Evolutionary conservation across 2,888 invertebrate genomes (phyloP).

Genomic region (Apamea sordens): DNA sequence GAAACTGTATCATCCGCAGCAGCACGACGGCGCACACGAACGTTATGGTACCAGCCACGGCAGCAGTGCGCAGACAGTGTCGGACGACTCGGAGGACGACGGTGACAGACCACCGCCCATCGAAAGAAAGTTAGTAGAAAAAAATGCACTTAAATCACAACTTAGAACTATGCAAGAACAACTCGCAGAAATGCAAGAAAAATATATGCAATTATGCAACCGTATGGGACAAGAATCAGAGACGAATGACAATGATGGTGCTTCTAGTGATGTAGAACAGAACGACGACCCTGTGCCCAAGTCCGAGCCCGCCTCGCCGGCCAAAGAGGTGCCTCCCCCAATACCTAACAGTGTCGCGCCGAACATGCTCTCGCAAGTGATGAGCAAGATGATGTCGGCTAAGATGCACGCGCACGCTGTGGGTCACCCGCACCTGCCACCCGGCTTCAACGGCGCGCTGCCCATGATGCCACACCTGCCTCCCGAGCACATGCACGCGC

Average conservation of each 20-base stretch:
- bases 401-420: slow-evolving; percentile 91
- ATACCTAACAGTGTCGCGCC: slow-evolving; percentile 84
- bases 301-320: slow-evolving; percentile 90
- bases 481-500: slow-evolving; percentile 89
- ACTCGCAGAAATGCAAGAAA: slow-evolving; percentile 97
- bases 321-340: slow-evolving; percentile 88
- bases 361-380: slow-evolving; percentile 91
- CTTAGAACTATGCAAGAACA: slow-evolving; percentile 96
- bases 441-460: slow-evolving; percentile 90
- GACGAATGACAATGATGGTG: slow-evolving; percentile 93
- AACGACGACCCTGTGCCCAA: slow-evolving; percentile 88
- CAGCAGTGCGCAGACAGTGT: slow-evolving; percentile 86
- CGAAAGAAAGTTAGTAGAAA: slow-evolving; percentile 95
- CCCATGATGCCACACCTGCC: slow-evolving; percentile 91
- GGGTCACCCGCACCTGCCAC: slow-evolving; percentile 90
- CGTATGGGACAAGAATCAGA: slow-evolving; percentile 95
- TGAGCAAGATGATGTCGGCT: slow-evolving; percentile 92
- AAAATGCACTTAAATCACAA: slow-evolving; percentile 96
- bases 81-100: slow-evolving; percentile 94
- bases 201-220: slow-evolving; percentile 96
- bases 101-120: slow-evolving; percentile 94
- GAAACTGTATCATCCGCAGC: slow-evolving; percentile 98
- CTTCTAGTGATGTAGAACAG: slow-evolving; percentile 93
- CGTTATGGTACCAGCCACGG: slow-evolving; percentile 89
- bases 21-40: slow-evolving; percentile 94